Percentiles rank a stretch among this genome's conserved stretches.
Evolutionary conservation across 1,140 invertebrate species (phyloP).

Genomic region (Hylyphantes graminicola): DNA sequence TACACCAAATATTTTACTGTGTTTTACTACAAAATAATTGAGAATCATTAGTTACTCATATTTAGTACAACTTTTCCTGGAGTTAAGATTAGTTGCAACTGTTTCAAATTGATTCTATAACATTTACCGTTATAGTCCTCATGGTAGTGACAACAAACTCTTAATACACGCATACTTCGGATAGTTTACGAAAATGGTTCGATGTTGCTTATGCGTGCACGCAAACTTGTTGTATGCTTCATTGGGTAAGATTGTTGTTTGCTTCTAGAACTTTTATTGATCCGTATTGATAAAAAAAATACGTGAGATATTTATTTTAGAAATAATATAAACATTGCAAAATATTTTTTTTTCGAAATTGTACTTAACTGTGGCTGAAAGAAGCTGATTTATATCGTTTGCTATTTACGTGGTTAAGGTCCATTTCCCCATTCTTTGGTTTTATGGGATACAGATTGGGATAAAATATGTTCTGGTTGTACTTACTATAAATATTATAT

Average conservation of each 20-base stretch:
- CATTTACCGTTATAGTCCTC: conserved; percentile 4
- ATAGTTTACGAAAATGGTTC: conserved; percentile 52
- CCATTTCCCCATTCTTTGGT: neutral
- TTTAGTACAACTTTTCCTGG: no score
- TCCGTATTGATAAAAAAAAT: neutral
- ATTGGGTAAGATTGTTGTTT: conserved; percentile 42
- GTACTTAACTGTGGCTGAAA: conserved; percentile 11
- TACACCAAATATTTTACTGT: no score
- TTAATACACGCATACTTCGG: neutral
- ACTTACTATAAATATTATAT: conserved; percentile 7
- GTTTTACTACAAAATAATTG: no score
- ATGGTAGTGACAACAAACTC: conserved; percentile 44
- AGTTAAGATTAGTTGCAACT: no score
- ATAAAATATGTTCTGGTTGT: conserved; percentile 14
- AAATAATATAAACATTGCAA: neutral
- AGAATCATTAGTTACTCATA: no score
- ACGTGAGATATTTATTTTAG: neutral
- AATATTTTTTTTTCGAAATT: neutral
- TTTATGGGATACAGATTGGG: neutral
- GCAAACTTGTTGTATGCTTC: conserved; percentile 17
- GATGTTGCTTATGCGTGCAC: conserved; percentile 14
- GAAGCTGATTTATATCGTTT: conserved; percentile 10
- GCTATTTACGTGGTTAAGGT: neutral
- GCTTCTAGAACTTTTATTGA: neutral
- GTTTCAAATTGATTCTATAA: no score